Base-by-base conservation (phyloP, 1,140 invertebrate species). In the Grapholita molesta region DNA sequence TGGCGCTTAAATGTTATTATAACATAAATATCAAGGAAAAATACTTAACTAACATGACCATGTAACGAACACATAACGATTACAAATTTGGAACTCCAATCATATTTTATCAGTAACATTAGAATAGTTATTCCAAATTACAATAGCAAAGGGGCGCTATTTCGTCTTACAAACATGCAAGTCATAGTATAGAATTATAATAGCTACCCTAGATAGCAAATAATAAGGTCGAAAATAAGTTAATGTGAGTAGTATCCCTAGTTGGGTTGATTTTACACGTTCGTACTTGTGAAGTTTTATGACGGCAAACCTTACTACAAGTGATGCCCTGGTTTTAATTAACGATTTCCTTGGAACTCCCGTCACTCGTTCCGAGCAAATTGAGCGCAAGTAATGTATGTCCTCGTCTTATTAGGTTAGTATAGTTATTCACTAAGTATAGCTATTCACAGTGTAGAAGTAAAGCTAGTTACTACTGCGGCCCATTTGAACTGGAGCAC, bases 291-390 rank as follows among this genome's bases (percentile, higher is more conserved):
- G 69, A 79, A 75, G 70, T 77, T 80, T 76, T 80, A 78, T 74
- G 70, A 74, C 69, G 69, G 68, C 61, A 70, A 76, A 75, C 72
- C 75, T 73, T 73, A 69, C 70, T 80, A 69, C 70, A 74, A 72
- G 71, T 69, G 69, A 55, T 42, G 64, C 68, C 69, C 66, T 70
- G 74, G 71, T 73, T 78, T 80, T 78, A 80, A 80, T 80, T 80
- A 78, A 74, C 70, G 70, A 77, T 77, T 75, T 77, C 70, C 73
- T 70, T 32, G 72, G 48, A 77, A 71, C 64, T 73, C 68, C 42
- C 69, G 74, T 75, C 67, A 71, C 66, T 68, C 61, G 55, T 64
- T 70, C 38, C 67, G 65, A 53, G 71, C 67, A 69, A 66, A 57
- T 42, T 66, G 67, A 48, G 68, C 55, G 67, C 25, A 25, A 21